A percentile compares a stretch with the other conserved stretches of the same genome.
These are phyloP conservation scores for Penaeus monodon DNA, from an alignment of 2,888 invertebrate species.

Conservation along the genomic window DNA sequence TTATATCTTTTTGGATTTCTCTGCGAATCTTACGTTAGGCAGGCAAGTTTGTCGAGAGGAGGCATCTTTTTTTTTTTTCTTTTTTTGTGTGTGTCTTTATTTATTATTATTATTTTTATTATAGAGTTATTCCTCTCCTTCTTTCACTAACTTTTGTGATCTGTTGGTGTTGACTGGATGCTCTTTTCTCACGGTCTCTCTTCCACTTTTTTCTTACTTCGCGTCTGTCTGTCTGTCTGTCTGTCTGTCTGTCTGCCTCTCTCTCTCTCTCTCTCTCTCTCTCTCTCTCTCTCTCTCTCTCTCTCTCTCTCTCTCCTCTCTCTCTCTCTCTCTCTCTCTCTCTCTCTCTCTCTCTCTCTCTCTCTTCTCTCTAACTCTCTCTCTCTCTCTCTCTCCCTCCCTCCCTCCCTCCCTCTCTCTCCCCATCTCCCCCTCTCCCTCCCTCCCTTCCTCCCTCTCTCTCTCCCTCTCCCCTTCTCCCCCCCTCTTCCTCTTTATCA, in stretches of 20 bases:
- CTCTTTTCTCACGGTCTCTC: background rate
- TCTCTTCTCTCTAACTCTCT: background rate
- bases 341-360: background rate
- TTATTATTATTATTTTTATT: too few species aligned
- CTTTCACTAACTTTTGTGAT: background rate
- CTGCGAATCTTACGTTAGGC: too few species aligned
- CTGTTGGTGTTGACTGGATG: background rate
- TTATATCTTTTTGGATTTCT: too few species aligned
- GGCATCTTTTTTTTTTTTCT: too few species aligned
- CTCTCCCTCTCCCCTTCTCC: background rate
- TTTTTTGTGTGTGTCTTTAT: background rate
- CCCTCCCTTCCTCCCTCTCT: too few species aligned
- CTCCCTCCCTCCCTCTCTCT: conserved; percentile 3
- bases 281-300: background rate
- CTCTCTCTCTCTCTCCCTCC: too few species aligned
- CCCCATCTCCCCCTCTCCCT: background rate
- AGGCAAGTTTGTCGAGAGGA: too few species aligned
- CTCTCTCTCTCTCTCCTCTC: background rate
- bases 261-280: conserved; percentile 16
- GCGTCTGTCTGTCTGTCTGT: background rate
- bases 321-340: background rate
- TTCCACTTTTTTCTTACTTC: too few species aligned
- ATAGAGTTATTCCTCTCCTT: background rate
- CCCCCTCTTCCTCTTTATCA: background rate
- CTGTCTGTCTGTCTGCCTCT: background rate